Evolutionary conservation across 2,888 invertebrate genomes (phyloP).

Genomic region (Carpatolechia fugitivella): DNA sequence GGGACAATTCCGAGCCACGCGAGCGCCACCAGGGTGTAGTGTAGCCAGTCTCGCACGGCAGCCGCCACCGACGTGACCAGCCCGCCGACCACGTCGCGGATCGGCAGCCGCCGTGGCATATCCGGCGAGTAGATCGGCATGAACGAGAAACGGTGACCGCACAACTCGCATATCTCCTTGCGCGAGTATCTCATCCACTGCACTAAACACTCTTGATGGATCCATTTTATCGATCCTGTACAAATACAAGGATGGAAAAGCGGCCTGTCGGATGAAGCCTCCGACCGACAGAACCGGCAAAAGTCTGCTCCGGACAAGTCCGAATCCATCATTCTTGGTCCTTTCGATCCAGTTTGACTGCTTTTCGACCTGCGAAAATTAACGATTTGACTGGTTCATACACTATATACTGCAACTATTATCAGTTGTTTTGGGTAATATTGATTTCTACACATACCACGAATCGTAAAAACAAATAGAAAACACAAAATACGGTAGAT

Average conservation of each 20-base stretch:
- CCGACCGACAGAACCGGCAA: slow-evolving; percentile 98
- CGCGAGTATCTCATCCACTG: slow-evolving; percentile 99
- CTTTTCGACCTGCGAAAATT: slow-evolving; percentile 61
- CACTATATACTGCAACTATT: background rate
- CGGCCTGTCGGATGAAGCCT: slow-evolving; percentile 94
- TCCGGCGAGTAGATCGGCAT: slow-evolving; percentile 99
- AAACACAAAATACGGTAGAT: slow-evolving; percentile 42
- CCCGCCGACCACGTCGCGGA: slow-evolving; percentile 95
- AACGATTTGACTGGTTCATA: slow-evolving; percentile 25
- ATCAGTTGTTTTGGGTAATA: background rate
- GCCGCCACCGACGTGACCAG: slow-evolving; percentile 92
- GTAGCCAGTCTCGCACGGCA: slow-evolving; percentile 97
- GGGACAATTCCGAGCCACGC: slow-evolving; percentile 99
- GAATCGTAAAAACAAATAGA: slow-evolving; percentile 33
- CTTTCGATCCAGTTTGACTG: slow-evolving; percentile 66
- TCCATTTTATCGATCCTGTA: slow-evolving; percentile 99
- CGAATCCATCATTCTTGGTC: slow-evolving; percentile 63
- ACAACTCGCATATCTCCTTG: slow-evolving; percentile 99
- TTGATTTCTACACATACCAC: slow-evolving; percentile 37
- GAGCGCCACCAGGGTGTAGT: slow-evolving; percentile 96
- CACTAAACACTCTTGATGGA: slow-evolving; percentile 98
- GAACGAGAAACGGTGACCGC: slow-evolving; percentile 98
- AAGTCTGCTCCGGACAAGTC: slow-evolving; percentile 88
- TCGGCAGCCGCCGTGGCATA: slow-evolving; percentile 98
- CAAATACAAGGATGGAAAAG: slow-evolving; percentile 99